Conservation (phyloP, 23 tunicate species). For the Phallusia fumigata region DNA sequence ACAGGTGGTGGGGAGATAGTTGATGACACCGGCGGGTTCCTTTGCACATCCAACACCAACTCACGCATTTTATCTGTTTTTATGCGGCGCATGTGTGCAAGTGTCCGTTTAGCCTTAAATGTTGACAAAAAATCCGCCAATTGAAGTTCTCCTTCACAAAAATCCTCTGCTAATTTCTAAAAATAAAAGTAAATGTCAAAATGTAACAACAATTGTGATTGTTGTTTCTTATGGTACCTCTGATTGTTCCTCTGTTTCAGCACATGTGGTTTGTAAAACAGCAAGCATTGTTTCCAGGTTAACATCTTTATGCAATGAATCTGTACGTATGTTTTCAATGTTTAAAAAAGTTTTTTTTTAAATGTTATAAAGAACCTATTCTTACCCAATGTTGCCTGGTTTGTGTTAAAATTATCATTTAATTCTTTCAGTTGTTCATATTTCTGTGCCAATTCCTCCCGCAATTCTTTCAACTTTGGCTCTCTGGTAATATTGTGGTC, state of each 20-base stretch:
- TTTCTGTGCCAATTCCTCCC: slow-evolving; percentile 54
- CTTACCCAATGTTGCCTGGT: slow-evolving; percentile 70
- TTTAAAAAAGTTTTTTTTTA: background rate
- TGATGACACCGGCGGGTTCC: slow-evolving; percentile 29
- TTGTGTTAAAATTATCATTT: slow-evolving; percentile 55
- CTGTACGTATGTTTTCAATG: slow-evolving; percentile 16
- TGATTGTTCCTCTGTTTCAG: slow-evolving; percentile 85
- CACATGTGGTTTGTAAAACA: slow-evolving; percentile 85
- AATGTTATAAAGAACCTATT: background rate
- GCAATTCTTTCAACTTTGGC: slow-evolving; percentile 49
- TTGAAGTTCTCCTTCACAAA: slow-evolving; percentile 45
- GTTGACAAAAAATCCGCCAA: slow-evolving; percentile 50
- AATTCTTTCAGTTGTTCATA: slow-evolving; percentile 50
- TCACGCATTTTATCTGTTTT: slow-evolving; percentile 90
- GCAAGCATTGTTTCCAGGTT: slow-evolving; percentile 86
- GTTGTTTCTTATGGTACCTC: slow-evolving; percentile 32
- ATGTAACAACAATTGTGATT: background rate
- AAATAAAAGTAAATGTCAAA: background rate
- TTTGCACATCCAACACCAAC: slow-evolving; percentile 56
- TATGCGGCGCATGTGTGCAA: slow-evolving; percentile 72
- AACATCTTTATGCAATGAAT: slow-evolving; percentile 72
- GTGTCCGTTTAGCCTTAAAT: slow-evolving; percentile 59
- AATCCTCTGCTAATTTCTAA: slow-evolving; percentile 61
- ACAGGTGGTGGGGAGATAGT: slow-evolving; percentile 3
- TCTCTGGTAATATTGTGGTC: slow-evolving; percentile 78